These are phyloP conservation scores for Luscinia luscinia DNA, from an alignment of 2,797 vertebrate genomes.

Conservation along the genomic window DNA sequence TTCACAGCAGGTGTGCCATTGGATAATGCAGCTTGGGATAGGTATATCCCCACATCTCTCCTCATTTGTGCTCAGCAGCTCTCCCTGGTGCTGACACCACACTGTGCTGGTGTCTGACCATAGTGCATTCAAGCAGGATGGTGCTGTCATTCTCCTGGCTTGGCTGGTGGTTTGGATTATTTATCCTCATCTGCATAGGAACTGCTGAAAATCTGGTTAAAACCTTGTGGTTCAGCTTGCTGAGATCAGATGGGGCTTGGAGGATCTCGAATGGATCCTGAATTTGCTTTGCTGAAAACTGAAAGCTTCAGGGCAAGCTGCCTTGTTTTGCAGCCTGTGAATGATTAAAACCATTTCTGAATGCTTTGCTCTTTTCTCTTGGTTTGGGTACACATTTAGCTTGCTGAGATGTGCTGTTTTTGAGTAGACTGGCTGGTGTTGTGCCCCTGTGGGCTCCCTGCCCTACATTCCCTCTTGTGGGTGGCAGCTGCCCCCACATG, in stretches of 20 bases:
- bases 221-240: background rate
- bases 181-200: background rate
- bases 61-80: fast-evolving
- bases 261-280: background rate
- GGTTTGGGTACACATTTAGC: background rate
- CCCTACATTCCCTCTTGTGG: background rate
- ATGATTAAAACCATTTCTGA: conserved; percentile 56
- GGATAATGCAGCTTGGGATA: fast-evolving
- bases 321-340: conserved; percentile 39
- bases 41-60: fast-evolving
- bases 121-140: fast-evolving
- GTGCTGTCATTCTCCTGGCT: background rate
- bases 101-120: fast-evolving
- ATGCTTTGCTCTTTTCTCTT: background rate
- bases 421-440: background rate
- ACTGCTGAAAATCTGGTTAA: background rate
- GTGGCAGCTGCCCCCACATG: background rate
- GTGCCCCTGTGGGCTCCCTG: background rate
- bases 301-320: conserved; percentile 21
- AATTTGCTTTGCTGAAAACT: background rate
- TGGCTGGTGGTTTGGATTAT: background rate
- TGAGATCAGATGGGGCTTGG: background rate
- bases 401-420: conserved; percentile 34
- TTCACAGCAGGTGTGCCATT: fast-evolving
- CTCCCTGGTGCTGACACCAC: fast-evolving